phyloP scores from a whole-genome alignment of 2,888 invertebrate genomes.

The Amaurobius ferox region DNA sequence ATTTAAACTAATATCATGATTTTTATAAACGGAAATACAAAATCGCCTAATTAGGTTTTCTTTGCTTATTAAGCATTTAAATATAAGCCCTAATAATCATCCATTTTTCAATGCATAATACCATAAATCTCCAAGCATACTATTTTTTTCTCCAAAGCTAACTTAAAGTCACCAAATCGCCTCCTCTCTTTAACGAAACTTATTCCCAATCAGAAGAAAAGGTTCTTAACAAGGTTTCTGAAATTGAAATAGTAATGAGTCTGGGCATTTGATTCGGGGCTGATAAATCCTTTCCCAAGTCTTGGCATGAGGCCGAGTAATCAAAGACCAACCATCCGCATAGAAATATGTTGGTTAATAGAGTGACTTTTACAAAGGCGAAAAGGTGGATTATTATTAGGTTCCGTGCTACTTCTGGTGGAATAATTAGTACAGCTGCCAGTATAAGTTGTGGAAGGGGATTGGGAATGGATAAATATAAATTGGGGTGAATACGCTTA shows the following conservation, averaged over 20 bases:
- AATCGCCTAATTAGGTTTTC: too few species aligned
- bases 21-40: too few species aligned
- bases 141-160: conserved; percentile 24
- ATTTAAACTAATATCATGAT: too few species aligned
- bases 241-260: conserved; percentile 40
- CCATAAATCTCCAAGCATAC: too few species aligned
- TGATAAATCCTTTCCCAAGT: conserved; percentile 23
- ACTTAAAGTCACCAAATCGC: not conserved
- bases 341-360: conserved; percentile 33
- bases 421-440: too few species aligned
- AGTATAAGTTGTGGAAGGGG: too few species aligned
- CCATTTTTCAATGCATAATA: too few species aligned
- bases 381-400: conserved; percentile 23
- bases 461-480: too few species aligned
- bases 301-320: conserved; percentile 5
- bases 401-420: too few species aligned
- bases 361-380: conserved; percentile 7
- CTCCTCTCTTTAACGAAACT: not conserved
- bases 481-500: too few species aligned
- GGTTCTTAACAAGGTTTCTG: conserved; percentile 44
- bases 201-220: not conserved
- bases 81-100: too few species aligned
- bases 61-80: too few species aligned
- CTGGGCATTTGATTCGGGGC: conserved; percentile 31
- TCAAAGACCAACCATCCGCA: not conserved